These are phyloP conservation scores for Napeogenes sylphis DNA, from an alignment of 2,888 invertebrate genomes.

Conservation along the genomic window DNA sequence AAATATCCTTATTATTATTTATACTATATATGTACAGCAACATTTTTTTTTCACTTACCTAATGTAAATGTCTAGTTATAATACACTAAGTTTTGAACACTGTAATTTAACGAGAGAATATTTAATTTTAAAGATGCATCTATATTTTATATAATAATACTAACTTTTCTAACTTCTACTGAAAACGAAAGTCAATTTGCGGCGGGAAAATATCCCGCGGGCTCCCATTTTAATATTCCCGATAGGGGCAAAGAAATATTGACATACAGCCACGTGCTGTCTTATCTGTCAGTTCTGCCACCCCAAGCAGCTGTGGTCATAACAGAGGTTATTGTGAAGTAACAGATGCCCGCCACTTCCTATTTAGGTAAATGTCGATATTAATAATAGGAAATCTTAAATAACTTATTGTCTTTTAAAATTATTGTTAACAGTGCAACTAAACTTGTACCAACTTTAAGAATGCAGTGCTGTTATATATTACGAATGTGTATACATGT, in stretches of 20 bases:
- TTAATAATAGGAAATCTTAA: conserved; percentile 22
- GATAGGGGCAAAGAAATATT: conserved; percentile 33
- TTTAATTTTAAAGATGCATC: background rate
- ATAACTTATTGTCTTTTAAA: conserved; percentile 15
- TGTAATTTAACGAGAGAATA: too few relatives aligned
- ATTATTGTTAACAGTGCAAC: background rate
- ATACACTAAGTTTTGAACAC: too few relatives aligned
- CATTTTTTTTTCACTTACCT: too few relatives aligned
- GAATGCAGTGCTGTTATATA: background rate
- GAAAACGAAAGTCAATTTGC: conserved; percentile 15
- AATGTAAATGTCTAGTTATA: too few relatives aligned
- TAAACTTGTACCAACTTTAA: background rate
- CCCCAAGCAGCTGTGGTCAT: conserved; percentile 40
- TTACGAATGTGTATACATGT: background rate
- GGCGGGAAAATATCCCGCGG: conserved; percentile 10
- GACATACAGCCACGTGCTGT: conserved; percentile 34
- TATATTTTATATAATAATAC: background rate
- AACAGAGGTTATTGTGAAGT: conserved; percentile 38
- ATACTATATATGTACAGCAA: too few relatives aligned
- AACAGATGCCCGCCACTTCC: conserved; percentile 44
- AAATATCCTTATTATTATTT: background rate
- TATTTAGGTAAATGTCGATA: conserved; percentile 35
- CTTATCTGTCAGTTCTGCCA: conserved; percentile 41
- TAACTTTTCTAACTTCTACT: background rate
- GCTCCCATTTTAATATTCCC: conserved; percentile 25